These are phyloP conservation scores for Variabilichromis moorii DNA, from an alignment of 2,113 vertebrate genomes.

Conservation along the genomic window DNA sequence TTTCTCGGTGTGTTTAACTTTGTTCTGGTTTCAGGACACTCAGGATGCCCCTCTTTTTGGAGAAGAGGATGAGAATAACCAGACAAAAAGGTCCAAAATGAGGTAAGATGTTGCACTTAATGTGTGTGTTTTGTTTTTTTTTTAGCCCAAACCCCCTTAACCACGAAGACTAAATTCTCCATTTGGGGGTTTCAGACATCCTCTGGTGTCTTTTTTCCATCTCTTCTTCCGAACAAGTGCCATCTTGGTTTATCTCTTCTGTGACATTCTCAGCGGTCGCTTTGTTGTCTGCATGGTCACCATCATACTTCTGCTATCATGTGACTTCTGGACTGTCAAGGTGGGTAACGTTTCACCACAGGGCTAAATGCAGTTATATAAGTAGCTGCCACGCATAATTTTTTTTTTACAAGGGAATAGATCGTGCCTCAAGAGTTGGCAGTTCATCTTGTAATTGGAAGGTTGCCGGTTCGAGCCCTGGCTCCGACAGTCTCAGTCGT, in stretches of 20 bases:
- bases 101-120: constrained; percentile 60
- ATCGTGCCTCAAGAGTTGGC: neutral
- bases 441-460: neutral
- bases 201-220: constrained; percentile 88
- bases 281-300: constrained; percentile 90
- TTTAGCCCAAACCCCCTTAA: neutral
- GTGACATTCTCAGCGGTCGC: constrained; percentile 79
- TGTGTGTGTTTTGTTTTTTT: accelerated
- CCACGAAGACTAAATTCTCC: neutral
- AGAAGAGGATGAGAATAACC: constrained; percentile 75
- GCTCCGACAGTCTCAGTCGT: neutral
- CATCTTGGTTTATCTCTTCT: constrained; percentile 83
- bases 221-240: constrained; percentile 89
- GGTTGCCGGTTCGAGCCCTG: neutral
- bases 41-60: constrained; percentile 88
- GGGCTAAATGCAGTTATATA: neutral
- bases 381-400: neutral
- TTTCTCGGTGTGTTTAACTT: neutral
- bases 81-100: constrained; percentile 70
- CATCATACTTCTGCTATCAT: constrained; percentile 88
- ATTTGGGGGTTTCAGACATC: constrained; percentile 75
- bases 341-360: constrained; percentile 46
- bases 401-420: neutral
- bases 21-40: constrained; percentile 68
- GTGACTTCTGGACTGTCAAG: constrained; percentile 97